Conservation (phyloP, 2,797 vertebrate genomes). For the Oophaga sylvatica region DNA sequence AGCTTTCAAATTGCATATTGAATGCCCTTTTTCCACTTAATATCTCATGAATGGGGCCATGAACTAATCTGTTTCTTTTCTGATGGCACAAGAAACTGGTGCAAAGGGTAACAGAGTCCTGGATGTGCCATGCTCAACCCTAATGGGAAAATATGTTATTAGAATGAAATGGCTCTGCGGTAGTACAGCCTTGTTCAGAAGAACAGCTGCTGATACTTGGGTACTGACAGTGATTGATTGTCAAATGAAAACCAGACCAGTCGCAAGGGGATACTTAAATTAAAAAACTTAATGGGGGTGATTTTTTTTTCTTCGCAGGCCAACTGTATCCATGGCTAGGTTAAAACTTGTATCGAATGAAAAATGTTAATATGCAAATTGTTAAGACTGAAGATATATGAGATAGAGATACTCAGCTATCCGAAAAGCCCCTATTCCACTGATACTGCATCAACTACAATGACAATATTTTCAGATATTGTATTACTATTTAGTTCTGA, state of each 20-base stretch:
- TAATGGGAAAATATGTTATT: constrained; percentile 44
- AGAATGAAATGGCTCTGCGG: constrained; percentile 40
- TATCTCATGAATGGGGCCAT: constrained; percentile 52
- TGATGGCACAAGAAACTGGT: constrained; percentile 51
- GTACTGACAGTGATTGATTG: constrained; percentile 58
- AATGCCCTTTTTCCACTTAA: constrained; percentile 30
- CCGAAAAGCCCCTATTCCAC: neutral
- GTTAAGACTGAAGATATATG: neutral
- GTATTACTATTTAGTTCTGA: neutral
- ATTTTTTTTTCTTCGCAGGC: neutral
- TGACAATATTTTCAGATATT: neutral
- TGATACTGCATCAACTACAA: neutral
- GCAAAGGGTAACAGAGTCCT: constrained; percentile 54
- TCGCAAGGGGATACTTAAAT: constrained; percentile 35
- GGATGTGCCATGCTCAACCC: constrained; percentile 33
- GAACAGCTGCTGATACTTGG: constrained; percentile 48
- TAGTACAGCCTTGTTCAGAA: neutral
- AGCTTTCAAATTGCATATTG: constrained; percentile 44
- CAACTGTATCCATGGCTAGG: neutral
- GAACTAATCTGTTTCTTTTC: constrained; percentile 56
- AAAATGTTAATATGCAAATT: neutral
- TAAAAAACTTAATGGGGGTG: neutral
- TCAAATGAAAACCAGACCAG: constrained; percentile 45
- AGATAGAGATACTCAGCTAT: neutral
- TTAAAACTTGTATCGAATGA: neutral